Percentiles rank a stretch among this genome's conserved stretches.
phyloP scores from a whole-genome alignment of 2,797 vertebrate species.

The Manis javanica region DNA sequence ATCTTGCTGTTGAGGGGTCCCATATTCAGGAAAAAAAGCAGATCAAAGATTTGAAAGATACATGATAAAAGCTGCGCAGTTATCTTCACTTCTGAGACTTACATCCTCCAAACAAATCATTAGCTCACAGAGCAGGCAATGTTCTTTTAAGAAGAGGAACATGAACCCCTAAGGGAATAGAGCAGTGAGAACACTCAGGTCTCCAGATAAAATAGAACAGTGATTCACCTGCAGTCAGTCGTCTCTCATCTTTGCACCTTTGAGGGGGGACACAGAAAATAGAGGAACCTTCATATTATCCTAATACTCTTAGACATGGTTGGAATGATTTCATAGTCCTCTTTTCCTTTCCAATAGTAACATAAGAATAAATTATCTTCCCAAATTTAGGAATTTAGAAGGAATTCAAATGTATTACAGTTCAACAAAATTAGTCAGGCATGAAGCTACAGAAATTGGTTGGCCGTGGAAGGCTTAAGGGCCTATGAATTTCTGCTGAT shows the following conservation, averaged over 20 bases:
- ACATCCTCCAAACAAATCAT: conserved; percentile 79
- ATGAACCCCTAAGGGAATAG: conserved; percentile 72
- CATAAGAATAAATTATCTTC: background rate
- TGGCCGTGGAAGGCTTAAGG: conserved; percentile 21
- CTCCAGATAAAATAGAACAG: conserved; percentile 63
- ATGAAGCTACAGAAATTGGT: conserved; percentile 41
- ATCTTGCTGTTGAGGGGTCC: conserved; percentile 66
- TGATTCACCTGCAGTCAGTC: conserved; percentile 37
- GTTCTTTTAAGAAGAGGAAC: conserved; percentile 77
- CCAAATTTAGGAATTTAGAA: conserved; percentile 42
- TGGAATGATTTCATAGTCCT: background rate
- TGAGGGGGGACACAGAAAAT: background rate
- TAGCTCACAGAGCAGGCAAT: conserved; percentile 73
- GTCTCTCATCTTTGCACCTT: conserved; percentile 52
- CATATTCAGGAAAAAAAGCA: conserved; percentile 60
- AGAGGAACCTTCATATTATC: background rate
- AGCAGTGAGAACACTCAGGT: conserved; percentile 52
- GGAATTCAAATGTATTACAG: conserved; percentile 28
- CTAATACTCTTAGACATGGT: background rate
- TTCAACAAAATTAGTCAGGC: conserved; percentile 51
- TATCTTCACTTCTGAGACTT: conserved; percentile 77
- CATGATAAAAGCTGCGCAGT: conserved; percentile 72
- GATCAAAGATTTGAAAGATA: conserved; percentile 76
- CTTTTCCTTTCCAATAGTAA: background rate
- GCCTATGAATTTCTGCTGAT: conserved; percentile 42